These are phyloP conservation scores for Anisognathus igniventris DNA, from an alignment of 2,797 vertebrate species.

Conservation along the genomic window DNA sequence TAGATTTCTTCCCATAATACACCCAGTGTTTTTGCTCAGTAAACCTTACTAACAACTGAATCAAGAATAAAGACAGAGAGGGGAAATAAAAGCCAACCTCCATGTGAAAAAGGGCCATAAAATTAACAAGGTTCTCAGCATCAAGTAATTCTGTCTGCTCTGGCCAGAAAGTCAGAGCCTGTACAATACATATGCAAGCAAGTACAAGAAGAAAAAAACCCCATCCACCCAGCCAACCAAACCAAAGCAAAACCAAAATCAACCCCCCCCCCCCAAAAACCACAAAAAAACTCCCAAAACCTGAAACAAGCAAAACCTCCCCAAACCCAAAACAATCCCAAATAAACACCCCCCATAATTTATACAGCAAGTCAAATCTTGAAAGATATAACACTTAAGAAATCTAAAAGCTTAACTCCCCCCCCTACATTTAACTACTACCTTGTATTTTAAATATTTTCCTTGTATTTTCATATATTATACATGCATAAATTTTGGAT, in stretches of 20 bases:
- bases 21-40: slow-evolving; percentile 73
- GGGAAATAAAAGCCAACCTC: slow-evolving; percentile 60
- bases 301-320: neutral
- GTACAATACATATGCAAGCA: neutral
- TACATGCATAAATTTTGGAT: neutral
- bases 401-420: neutral
- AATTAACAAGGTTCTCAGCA: slow-evolving; percentile 50
- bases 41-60: slow-evolving; percentile 64
- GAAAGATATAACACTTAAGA: neutral
- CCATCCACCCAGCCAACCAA: neutral
- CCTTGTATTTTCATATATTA: neutral
- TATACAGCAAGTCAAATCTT: neutral
- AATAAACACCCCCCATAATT: neutral
- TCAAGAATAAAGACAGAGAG: slow-evolving; percentile 42
- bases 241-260: neutral
- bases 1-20: slow-evolving; percentile 76
- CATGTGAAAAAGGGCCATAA: slow-evolving; percentile 56
- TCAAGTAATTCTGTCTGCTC: slow-evolving; percentile 42
- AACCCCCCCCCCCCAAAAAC: neutral
- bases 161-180: slow-evolving; percentile 5
- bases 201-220: neutral
- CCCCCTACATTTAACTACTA: neutral
- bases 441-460: neutral
- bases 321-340: neutral
- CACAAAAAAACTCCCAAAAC: neutral